Evolutionary conservation across 2,888 invertebrate genomes (phyloP), one percentile per base, ranked within the genome.

Genomic region (Eumacrocentrus americanus): DNA sequence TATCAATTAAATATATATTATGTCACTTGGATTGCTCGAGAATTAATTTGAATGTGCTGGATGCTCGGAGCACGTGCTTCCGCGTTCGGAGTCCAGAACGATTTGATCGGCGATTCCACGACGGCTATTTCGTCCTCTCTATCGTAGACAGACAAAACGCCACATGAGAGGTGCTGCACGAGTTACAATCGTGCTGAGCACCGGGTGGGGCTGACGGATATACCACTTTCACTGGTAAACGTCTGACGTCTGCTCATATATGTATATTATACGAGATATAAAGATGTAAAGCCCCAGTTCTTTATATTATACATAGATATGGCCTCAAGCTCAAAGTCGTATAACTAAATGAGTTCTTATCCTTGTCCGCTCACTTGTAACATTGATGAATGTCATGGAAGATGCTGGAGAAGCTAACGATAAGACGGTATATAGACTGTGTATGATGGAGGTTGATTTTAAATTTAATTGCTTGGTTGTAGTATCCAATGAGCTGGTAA

Each of bases 111-210:
- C 64, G 67, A 65, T 59, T 66, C 67, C 67, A 68, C 65, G 64
- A 65, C 65, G 67, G 18, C n/a, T 50, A 29, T 12, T 50, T 34
- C 18, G 50, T 29, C 14, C 29, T 29, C n/a, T n/a, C n/a, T 50
- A 50, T 52, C 48, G 16, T 25, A 51, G 44, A 35, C 14, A 38
- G 9, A 58, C 38, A 65, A 70, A 63, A 65, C 64, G 64, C 60
- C 63, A 44, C 60, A 67, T 63, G 62, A 62, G 59, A 65, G 64
- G 65, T 29, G 29, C n/a, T 71, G 72, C 72, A 71, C 69, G 70
- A 72, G 66, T 44, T 20, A 18, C 29, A 34, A 54, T 53, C 7
- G 14, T 3, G 14, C 12, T 29, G 29, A 54, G 34, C 12, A 14
- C 3, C 9, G 18, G 25, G 50, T 29, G 44, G 54, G 42, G 29